Base-by-base conservation (phyloP, 2,113 vertebrate species). In the Dasypus novemcinctus region DNA sequence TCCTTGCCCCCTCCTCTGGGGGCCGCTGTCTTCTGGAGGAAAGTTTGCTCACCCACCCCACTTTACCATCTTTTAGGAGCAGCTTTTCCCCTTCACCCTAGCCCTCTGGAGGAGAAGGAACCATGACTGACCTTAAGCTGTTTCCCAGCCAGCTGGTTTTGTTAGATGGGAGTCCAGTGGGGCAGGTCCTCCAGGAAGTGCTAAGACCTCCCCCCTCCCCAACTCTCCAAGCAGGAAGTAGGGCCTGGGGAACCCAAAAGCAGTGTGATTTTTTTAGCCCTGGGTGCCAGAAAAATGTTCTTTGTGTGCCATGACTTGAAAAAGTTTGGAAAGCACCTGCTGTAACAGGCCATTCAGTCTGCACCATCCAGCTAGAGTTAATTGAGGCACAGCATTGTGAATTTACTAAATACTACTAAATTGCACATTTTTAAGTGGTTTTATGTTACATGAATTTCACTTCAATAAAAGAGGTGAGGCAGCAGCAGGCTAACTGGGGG, bases 291-390 rank as follows among this genome's bases (percentile, higher is more conserved):
- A 5, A 29, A 1, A 21, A n/a, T 59, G 23, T 66, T 52, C 64
- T 87, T 33, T 71, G 27, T 7, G 15, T 18, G 36, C 52, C 17
- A 3, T 31, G 8, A 52, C 38, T 43, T 64, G 36, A 52, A 66
- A 7, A 3, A 0, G 31, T 5, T 57, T 29, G 25, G 9, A 29
- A 68, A 43, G 23, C 46, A 41, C 21, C 79, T 57, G 54, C 68
- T 54, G 0, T 5, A 1, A 17, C 8, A 49, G 46, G 81, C 41
- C 17, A 2, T 38, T 68, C 2, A 5, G 31, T 43, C 64, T 36
- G 72, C 64, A 33, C 13, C 11, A 2, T 25, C 33, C 1, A 0
- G 64, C 33, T 33, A 2, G 11, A 31, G 33, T 23, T 33, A 0
- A 13, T 23, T 13, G 18, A 36, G 59, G 15, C 64, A 33, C n/a